Conservation (phyloP, 2,113 vertebrate species). For the Odocoileus hemionus region DNA sequence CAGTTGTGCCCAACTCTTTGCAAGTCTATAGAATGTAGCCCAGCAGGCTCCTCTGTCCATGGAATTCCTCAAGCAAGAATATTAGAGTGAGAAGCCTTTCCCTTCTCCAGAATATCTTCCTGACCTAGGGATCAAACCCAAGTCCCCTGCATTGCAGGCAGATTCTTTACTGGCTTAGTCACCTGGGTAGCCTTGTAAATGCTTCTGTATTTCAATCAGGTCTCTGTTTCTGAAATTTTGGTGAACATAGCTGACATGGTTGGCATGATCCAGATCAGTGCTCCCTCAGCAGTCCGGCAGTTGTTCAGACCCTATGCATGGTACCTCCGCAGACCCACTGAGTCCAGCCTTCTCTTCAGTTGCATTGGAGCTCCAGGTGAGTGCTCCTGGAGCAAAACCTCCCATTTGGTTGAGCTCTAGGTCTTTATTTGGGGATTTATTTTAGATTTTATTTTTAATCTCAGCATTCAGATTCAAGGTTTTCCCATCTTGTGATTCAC, state of each 20-base stretch:
- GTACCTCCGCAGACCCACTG: too few relatives aligned
- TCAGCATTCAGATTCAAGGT: neutral
- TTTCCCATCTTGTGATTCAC: neutral
- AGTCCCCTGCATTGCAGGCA: neutral
- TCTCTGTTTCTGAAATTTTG: neutral
- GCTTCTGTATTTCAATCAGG: neutral
- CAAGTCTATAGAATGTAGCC: neutral
- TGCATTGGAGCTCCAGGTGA: rapidly evolving
- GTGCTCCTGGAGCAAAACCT: neutral
- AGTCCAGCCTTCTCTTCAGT: neutral
- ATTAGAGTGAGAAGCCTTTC: neutral
- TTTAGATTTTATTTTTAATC: neutral
- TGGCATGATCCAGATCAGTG: neutral
- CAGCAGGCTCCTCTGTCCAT: neutral
- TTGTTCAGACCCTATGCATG: neutral
- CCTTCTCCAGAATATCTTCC: neutral
- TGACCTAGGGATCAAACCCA: neutral
- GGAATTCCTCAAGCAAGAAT: neutral
- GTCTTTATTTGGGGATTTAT: neutral
- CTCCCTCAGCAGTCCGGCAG: neutral
- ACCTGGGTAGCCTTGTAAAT: neutral
- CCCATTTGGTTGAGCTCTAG: neutral
- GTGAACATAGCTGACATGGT: neutral
- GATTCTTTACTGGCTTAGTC: neutral
- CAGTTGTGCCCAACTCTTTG: neutral